These are phyloP conservation scores for Leptobrachium leishanense DNA, from an alignment of 2,113 vertebrate species.

Conservation along the genomic window DNA sequence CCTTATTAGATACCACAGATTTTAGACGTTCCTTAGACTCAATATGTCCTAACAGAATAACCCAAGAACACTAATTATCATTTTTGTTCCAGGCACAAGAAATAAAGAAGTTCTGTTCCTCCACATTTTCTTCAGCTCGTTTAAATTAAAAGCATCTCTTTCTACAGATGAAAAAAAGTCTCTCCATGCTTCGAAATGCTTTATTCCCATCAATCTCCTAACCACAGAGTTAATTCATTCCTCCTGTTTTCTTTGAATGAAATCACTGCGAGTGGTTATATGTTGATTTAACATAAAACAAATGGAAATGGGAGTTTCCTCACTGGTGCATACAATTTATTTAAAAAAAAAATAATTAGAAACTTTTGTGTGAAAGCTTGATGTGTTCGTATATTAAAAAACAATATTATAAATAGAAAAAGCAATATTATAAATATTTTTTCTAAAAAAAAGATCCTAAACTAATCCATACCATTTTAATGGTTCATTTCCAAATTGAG, in stretches of 20 bases:
- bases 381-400: constrained; percentile 65
- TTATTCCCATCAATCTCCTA: constrained; percentile 82
- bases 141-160: constrained; percentile 79
- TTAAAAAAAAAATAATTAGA: constrained; percentile 73
- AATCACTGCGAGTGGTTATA: constrained; percentile 78
- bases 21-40: neutral
- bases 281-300: constrained; percentile 85
- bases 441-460: too few relatives aligned
- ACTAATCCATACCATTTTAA: too few relatives aligned
- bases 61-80: constrained; percentile 58
- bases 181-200: constrained; percentile 74
- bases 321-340: constrained; percentile 69
- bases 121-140: constrained; percentile 65
- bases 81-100: constrained; percentile 64
- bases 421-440: neutral
- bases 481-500: too few relatives aligned
- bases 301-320: constrained; percentile 82
- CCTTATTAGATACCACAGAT: too few relatives aligned
- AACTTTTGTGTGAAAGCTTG: constrained; percentile 66
- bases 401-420: constrained; percentile 40
- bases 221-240: constrained; percentile 79
- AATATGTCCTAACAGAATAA: neutral
- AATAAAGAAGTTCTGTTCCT: constrained; percentile 59
- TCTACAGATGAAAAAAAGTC: constrained; percentile 70
- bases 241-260: constrained; percentile 83